A percentile compares a stretch with the other conserved stretches of the same genome.
These are phyloP conservation scores for Sweltsa coloradensis DNA, from an alignment of 1,140 invertebrate genomes.

Conservation along the genomic window DNA sequence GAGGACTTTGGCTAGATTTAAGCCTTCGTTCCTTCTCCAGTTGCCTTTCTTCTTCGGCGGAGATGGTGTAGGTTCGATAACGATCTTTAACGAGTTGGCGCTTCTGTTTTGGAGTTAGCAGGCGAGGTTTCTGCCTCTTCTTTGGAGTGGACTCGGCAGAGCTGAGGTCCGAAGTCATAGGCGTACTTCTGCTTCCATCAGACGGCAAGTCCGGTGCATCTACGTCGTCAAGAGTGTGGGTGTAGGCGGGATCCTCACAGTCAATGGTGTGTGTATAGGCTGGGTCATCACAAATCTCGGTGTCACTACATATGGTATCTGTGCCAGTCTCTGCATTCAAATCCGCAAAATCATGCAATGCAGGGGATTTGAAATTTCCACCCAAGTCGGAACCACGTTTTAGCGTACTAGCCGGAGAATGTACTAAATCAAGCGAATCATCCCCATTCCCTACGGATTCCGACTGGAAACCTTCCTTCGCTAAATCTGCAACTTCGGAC, in stretches of 20 bases:
- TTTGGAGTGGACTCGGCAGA: slow-evolving; percentile 61
- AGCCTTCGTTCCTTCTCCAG: slow-evolving; percentile 22
- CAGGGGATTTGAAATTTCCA: too few species aligned
- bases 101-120: slow-evolving; percentile 49
- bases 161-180: slow-evolving; percentile 42
- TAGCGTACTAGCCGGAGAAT: slow-evolving; percentile 24
- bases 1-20: slow-evolving; percentile 16
- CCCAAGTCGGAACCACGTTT: too few species aligned
- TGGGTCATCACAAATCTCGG: slow-evolving; percentile 26
- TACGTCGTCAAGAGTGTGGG: slow-evolving; percentile 16
- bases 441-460: slow-evolving; percentile 37
- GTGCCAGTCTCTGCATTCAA: slow-evolving; percentile 42
- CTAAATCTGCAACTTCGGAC: slow-evolving; percentile 53
- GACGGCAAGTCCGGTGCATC: slow-evolving; percentile 20
- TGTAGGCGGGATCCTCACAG: slow-evolving; percentile 21
- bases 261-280: slow-evolving; percentile 11
- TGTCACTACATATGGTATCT: slow-evolving; percentile 41
- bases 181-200: slow-evolving; percentile 25
- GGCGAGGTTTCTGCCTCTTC: slow-evolving; percentile 30
- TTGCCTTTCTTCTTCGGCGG: slow-evolving; percentile 35
- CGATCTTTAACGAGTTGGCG: slow-evolving; percentile 56
- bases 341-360: slow-evolving; percentile 46
- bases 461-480: slow-evolving; percentile 19
- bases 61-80: slow-evolving; percentile 67
- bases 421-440: slow-evolving; percentile 33